Base-by-base conservation (phyloP, 2,888 invertebrate species). In the Tupiocoris notatus region DNA sequence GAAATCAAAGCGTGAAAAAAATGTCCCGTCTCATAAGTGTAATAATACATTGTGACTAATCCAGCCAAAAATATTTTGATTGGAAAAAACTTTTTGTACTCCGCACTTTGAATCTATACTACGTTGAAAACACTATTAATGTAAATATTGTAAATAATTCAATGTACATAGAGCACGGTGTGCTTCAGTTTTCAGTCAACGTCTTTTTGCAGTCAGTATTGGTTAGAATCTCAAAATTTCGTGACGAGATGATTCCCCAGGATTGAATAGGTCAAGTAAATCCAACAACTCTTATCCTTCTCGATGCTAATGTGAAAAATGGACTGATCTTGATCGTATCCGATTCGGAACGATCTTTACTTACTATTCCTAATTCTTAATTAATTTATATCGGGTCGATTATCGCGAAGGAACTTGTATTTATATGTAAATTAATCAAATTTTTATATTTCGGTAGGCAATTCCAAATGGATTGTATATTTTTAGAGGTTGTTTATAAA, bases 361-460 rank as follows among this genome's bases (percentile, higher is more conserved):
- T 39, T 39, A 54, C 54, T 7, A 59, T 59, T 59, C 17, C n/a
- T 59, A 18, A 17, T 59, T 18, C 6, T 17, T 18, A 59, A 59
- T 9, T 59, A 9, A 59, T 59, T 59, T 18, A n/a, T n/a, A 59
- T 9, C 16, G 18, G n/a, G n/a, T 6, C 16, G 6, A 59, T 9
- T 39, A 12, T 7, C 39, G 39, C 39, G 18, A 59, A 59, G 22
- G 56, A 57, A 54, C 21, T 57, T 70, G 70, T 70, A 70, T 70
- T 70, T 70, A 70, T 70, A 58, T 23, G 58, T 68, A 23, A 2
- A 61, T 59, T n/a, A 23, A 20, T 1, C 22, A 22, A 59, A 59
- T 16, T 17, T 20, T 57, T 18, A 59, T 59, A 22, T 25, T 58
- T n/a, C n/a, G n/a, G 59, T 58, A 54, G 57, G 23, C 58, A 25